Base-by-base conservation (phyloP, 37 sponge, comb jelly and placozoan species). In the Cladorhizidae sp. region DNA sequence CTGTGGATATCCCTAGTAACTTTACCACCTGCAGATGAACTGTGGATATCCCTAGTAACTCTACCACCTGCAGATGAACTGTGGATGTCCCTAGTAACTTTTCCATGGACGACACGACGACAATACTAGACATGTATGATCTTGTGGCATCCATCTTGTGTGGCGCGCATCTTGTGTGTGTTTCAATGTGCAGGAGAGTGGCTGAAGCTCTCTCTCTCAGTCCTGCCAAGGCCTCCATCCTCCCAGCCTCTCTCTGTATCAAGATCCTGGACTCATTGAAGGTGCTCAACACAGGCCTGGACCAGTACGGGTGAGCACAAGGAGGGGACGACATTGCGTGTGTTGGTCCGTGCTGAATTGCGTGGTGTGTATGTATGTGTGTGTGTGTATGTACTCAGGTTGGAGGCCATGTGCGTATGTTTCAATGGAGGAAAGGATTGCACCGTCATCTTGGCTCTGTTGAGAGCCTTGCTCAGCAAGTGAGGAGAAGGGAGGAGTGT, bases 371-470 rank as follows among this genome's bases (percentile, higher is more conserved):
- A n/a, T 9, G 8, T 26, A n/a, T 63, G n/a, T n/a, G n/a, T n/a
- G n/a, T n/a, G n/a, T n/a, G n/a, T 71, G 3, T 40, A 3, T 71
- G 49, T 36, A 17, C 35, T 55, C 56, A 86, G 87, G 18, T 70
- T 80, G 18, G 84, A 83, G 1, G 89, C 83, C 23, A 32, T 98
- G 43, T 92, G 91, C 42, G 50, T 98, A 1, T 90, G 93, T n/a
- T 98, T 95, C 70, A 98, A 95, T 82, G 98, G 98, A 42, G 98
- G 98, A 5, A 98, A 98, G 86, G 98, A 98, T 70, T 98, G 98
- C 73, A 98, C 98, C 40, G 92, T 91, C 15, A 75, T 98, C 41
- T 70, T 98, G 43, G 80, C 80, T 40, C 73, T 98, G 35, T 38
- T 91, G 15, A 80, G 88, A 56, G 68, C 85, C 3, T 59, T 82